Conservation (phyloP, 2,797 vertebrate genomes). For the Macrochelys suwanniensis region DNA sequence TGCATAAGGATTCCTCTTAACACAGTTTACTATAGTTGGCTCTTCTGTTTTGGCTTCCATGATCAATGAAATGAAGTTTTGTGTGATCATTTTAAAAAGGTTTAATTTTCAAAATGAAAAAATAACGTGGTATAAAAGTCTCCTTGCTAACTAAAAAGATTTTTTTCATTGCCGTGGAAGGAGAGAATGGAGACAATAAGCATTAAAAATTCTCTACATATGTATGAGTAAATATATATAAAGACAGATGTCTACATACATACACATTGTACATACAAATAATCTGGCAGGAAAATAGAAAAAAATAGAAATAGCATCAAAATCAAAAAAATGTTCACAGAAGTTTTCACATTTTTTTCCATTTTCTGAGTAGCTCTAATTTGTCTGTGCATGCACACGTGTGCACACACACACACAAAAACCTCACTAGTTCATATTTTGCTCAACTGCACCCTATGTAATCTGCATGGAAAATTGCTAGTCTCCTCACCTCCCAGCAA, state of each 20-base stretch:
- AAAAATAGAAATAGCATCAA: background rate
- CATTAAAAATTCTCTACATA: background rate
- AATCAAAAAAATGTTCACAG: background rate
- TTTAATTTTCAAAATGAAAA: background rate
- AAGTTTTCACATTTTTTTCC: accelerated
- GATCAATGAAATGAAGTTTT: background rate
- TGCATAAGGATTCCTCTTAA: background rate
- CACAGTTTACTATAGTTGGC: background rate
- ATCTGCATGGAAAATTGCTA: background rate
- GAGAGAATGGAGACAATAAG: background rate
- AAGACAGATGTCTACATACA: background rate
- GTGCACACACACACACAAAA: background rate
- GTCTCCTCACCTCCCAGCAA: background rate
- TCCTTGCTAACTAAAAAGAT: background rate
- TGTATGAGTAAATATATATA: background rate
- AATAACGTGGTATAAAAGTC: background rate
- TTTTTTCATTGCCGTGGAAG: background rate
- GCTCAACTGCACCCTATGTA: background rate
- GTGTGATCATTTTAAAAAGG: background rate
- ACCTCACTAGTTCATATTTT: background rate
- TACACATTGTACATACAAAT: background rate
- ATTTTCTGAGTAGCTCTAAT: background rate
- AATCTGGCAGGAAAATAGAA: background rate
- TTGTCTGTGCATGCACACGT: background rate
- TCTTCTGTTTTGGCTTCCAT: background rate